A percentile compares a stretch with the other conserved stretches of the same genome.
Conservation (phyloP, 2,113 vertebrate genomes). For the Ascaphus truei region DNA sequence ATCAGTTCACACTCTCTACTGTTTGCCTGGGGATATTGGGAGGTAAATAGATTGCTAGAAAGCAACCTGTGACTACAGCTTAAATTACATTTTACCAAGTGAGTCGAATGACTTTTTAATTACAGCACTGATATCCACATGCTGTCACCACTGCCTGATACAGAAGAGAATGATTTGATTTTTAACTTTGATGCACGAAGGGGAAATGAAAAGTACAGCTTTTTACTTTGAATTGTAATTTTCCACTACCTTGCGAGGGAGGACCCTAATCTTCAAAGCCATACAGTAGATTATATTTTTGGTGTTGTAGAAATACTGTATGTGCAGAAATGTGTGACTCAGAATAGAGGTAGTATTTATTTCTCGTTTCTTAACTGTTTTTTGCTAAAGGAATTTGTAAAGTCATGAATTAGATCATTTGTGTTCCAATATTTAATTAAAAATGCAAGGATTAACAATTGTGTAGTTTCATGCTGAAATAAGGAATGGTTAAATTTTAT, state of each 20-base stretch:
- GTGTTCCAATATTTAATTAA: no score
- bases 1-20: conserved; percentile 66
- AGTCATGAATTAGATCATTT: not conserved
- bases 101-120: conserved; percentile 75
- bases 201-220: conserved; percentile 47
- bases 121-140: conserved; percentile 63
- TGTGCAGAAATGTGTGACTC: conserved; percentile 22
- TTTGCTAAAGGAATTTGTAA: not conserved
- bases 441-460: no score
- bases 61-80: conserved; percentile 64
- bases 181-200: conserved; percentile 62
- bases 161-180: conserved; percentile 68
- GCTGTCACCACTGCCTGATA: conserved; percentile 64
- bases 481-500: no score
- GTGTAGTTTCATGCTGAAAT: no score
- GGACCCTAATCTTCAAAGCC: conserved; percentile 42
- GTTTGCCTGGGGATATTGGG: conserved; percentile 65
- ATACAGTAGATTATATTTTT: conserved; percentile 29
- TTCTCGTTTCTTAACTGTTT: no score
- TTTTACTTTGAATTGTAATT: conserved; percentile 49
- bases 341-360: not conserved
- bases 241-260: conserved; percentile 47
- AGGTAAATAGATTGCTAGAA: conserved; percentile 73
- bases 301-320: conserved; percentile 10
- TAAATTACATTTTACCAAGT: conserved; percentile 72